Conservation (phyloP, 2,113 vertebrate genomes). For the Xiphorhynchus elegans region DNA sequence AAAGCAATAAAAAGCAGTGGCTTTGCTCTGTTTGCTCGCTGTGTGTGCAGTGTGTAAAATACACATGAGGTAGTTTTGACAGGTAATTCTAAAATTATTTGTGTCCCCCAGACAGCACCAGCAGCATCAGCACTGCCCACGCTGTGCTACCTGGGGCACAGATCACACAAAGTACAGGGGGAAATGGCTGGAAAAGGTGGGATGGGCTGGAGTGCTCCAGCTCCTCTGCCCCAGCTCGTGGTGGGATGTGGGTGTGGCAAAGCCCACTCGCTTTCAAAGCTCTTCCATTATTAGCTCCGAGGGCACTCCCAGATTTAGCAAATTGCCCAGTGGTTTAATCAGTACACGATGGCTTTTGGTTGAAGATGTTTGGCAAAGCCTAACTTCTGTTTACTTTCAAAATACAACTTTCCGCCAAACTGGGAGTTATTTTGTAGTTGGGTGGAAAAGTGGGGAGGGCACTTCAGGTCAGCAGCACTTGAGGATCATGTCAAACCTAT, state of each 20-base stretch:
- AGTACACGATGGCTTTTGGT: not conserved
- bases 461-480: slow-evolving; percentile 37
- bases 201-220: fast-evolving
- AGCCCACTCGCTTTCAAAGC: fast-evolving
- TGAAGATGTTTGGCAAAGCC: slow-evolving; percentile 18
- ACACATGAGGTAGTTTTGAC: fast-evolving
- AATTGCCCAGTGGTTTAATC: not conserved
- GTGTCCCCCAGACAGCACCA: not conserved
- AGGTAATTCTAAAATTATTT: fast-evolving
- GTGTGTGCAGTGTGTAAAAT: fast-evolving
- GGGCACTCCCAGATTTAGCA: not conserved
- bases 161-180: fast-evolving
- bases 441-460: slow-evolving; percentile 49
- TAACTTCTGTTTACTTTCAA: slow-evolving; percentile 48
- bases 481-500: slow-evolving; percentile 28
- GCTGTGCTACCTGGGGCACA: fast-evolving
- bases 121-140: not conserved
- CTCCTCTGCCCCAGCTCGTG: fast-evolving
- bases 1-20: not conserved
- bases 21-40: not conserved
- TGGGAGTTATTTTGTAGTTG: slow-evolving; percentile 19
- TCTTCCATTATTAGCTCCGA: not conserved
- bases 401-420: not conserved
- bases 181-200: not conserved
- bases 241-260: not conserved